Evolutionary conservation across 2,888 invertebrate species (phyloP), one percentile per base, ranked within the genome.

Genomic region (Meloe dianella): DNA sequence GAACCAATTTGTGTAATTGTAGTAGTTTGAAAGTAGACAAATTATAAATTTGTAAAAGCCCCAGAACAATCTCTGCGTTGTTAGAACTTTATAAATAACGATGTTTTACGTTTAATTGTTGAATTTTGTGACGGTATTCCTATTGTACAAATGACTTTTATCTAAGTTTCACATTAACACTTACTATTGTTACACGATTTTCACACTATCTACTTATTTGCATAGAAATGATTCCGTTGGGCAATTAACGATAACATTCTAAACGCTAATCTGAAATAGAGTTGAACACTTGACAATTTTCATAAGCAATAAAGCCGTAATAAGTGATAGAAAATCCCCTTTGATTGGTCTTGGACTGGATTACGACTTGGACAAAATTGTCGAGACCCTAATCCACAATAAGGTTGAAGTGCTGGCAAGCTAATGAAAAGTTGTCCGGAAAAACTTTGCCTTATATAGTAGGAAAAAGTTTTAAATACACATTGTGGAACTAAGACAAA

Each of bases 101-200:
- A 51, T 51, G 51, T 51, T 51, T n/a, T 12, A 20, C 12, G 51
- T 51, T 51, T 51, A 51, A 51, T 51, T 51, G 51, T 51, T 47
- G 47, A 47, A 47, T 47, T 47, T 22, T 47, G 47, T 47, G 47
- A 47, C 47, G 20, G 20, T 47, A 47, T 20, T 51, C 51, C 10
- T 12, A 24, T 22, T 51, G 51, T 12, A 20, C 12, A 51, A 20
- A 51, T 51, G 51, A 51, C 51, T 51, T n/a, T 51, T 51, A 41
- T n/a, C 17, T 17, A 24, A 51, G 51, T 51, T 51, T 51, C 6
- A 51, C 22, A 51, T 51, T 51, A 51, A 51, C 51, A 51, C 51
- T 22, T 51, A 24, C 22, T 12, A 22, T 9, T 51, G 5, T 51
- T 22, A 51, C 10, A 5, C 24, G 4, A 51, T 51, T 51, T 20